Evolutionary conservation across 2,888 invertebrate genomes (phyloP).

Genomic region (Tinea semifulvella): DNA sequence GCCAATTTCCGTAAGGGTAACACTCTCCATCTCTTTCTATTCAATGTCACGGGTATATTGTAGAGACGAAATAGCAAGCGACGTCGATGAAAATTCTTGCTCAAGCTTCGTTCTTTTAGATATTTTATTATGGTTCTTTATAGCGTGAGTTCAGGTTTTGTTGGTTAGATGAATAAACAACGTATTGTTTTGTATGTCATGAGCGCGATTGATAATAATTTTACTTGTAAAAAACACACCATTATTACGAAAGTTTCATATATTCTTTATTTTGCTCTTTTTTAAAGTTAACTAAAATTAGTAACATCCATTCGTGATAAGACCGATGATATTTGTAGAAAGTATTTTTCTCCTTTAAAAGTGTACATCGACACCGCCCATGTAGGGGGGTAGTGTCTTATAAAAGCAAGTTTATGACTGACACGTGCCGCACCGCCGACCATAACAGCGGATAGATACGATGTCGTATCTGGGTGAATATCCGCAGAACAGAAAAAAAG

Average conservation of each 20-base stretch:
- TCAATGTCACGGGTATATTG: conserved; percentile 53
- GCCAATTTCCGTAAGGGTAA: conserved; percentile 32
- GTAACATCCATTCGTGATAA: too few species aligned
- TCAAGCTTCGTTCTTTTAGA: background rate
- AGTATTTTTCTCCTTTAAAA: conserved; percentile 4
- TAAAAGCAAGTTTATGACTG: conserved; percentile 57
- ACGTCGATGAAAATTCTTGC: conserved; percentile 58
- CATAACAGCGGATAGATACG: conserved; percentile 11
- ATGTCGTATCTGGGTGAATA: conserved; percentile 1
- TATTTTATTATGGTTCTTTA: too few species aligned
- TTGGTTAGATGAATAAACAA: too few species aligned
- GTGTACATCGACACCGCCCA: conserved; percentile 24
- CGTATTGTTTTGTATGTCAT: too few species aligned
- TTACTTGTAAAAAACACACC: too few species aligned
- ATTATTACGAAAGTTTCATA: too few species aligned
- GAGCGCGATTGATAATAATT: too few species aligned
- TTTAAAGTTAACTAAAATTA: too few species aligned
- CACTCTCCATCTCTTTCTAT: conserved; percentile 42
- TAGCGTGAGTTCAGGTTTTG: too few species aligned
- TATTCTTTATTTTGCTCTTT: too few species aligned
- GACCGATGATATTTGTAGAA: too few species aligned
- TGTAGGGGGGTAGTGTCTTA: conserved; percentile 37
- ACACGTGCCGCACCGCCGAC: conserved; percentile 41
- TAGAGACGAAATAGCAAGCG: conserved; percentile 38
- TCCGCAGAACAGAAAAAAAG: too few species aligned